Evolutionary conservation across 2,113 vertebrate species (phyloP), one percentile per base, ranked within the genome.

Genomic region (Echinops telfairi): DNA sequence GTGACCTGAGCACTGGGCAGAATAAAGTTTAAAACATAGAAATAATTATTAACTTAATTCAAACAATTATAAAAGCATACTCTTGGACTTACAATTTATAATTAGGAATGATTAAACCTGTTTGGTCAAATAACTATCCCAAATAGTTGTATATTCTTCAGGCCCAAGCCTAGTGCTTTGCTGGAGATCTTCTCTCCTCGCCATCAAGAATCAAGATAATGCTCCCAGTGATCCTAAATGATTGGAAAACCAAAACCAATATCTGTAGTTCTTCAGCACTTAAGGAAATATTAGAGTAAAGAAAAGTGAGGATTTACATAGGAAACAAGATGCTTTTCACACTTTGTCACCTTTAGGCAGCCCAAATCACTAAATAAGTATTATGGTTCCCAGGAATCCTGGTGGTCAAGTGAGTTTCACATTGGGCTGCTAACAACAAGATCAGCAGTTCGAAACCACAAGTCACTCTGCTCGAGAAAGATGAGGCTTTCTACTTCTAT

Each of bases 1-100:
- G 3, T 38, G 25, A 36, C 36, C 9, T 10, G 47, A 53, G 47
- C 10, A 53, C 47, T 58, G n/a, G 33, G 43, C 33, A 60, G 77
- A 53, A 57, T 76, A 83, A 80, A 23, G 27, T 66, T 20, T 64
- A 92, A 85, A 33, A 66, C 68, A 84, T 23, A 91, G 70, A 57
- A 33, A 85, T 14, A 90, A 53, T n/a, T 47, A 81, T 87, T 16
- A 70, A 62, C 33, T 79, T 87, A 76, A 94, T 94, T 58, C 66
- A 91, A 95, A 84, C 2, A 73, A 57, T 83, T 95, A 71, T 62
- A 94, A 85, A 60, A 94, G 33, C 31, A 95, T 70, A 40, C 27
- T 64, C 70, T 86, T 77, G 25, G 94, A 87, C 14, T 90, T 70
- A 78, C 31, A 31, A 86, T 89, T 95, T 93, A 36, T 64, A 82